Evolutionary conservation across 1,140 invertebrate genomes (phyloP).

Genomic region (Tetramorium parvispinum): DNA sequence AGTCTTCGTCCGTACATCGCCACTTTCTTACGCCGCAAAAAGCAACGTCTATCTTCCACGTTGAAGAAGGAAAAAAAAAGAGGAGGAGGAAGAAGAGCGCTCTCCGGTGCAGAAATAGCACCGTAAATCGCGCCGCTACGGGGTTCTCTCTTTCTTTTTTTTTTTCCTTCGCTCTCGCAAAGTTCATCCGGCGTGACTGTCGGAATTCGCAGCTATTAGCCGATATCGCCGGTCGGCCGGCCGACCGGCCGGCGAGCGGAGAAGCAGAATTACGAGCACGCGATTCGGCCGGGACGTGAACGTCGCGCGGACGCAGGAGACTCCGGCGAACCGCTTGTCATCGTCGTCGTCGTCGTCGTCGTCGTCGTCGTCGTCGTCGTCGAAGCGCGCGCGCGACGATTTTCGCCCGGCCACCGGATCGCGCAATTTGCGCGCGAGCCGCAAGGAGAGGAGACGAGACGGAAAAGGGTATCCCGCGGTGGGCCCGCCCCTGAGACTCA

Average conservation of each 20-base stretch:
- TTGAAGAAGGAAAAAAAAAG: no score
- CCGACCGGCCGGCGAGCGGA: background rate
- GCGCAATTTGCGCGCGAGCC: background rate
- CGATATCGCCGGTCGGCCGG: background rate
- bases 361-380: background rate
- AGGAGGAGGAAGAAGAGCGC: no score
- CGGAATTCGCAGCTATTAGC: background rate
- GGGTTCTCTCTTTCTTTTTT: background rate
- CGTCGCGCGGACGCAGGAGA: background rate
- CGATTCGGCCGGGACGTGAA: background rate
- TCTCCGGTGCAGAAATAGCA: background rate
- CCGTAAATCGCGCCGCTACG: background rate
- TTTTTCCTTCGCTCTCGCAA: background rate
- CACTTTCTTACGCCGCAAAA: background rate
- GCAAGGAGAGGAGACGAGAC: background rate
- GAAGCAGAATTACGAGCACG: background rate
- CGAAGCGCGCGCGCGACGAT: background rate
- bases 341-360: background rate
- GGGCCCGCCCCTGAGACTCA: conserved; percentile 78
- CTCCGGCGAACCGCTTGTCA: background rate
- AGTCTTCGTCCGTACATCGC: background rate
- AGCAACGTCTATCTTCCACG: background rate
- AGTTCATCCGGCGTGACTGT: conserved; percentile 4
- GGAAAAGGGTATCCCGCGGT: conserved; percentile 31
- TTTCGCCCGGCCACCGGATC: background rate